Evolutionary conservation across 2,888 invertebrate genomes (phyloP), one percentile per base, ranked within the genome.

Genomic region (Pterobdella sp.): DNA sequence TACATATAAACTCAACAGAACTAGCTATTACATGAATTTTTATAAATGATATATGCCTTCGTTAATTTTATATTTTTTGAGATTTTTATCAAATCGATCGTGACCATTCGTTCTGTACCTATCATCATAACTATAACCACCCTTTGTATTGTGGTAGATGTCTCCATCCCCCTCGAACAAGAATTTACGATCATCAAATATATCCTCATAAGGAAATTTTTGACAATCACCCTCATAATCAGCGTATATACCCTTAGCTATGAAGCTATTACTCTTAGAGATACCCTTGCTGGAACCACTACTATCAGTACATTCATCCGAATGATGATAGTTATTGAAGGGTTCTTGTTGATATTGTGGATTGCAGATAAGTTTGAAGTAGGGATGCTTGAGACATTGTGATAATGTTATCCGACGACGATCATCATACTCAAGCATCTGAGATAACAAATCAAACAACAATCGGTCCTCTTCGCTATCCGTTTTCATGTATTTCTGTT

Each of bases 351-450:
- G 60, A 3, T 7, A 3, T 18, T 56, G 3, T 18, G 60, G 14
- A 14, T n/a, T 22, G 4, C 56, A 29, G 68, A 73, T 0, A 4
- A 80, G 79, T 74, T 79, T 79, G 86, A 97, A 97, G 87, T 95
- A 96, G 72, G 93, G 91, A 86, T 97, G 97, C 72, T 88, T 86
- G 80, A 97, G 86, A 26, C 94, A 93, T 80, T 96, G 94, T 75
- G 87, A 87, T 79, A 98, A 87, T 79, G 91, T 89, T 81, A 96
- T 89, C 76, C 98, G 88, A 81, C 92, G 90, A 76, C 89, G 87
- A 35, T 97, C 96, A 84, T 96, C 94, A 85, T 96, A 98, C 80
- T 94, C 94, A 83, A 98, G 87, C 97, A 98, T 96, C 84, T 90
- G 89, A 80, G 90, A 89, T 79, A 98, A 90, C 82, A 98, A 87